Base-by-base conservation (phyloP, 2,797 vertebrate genomes). In the Dallia pectoralis region DNA sequence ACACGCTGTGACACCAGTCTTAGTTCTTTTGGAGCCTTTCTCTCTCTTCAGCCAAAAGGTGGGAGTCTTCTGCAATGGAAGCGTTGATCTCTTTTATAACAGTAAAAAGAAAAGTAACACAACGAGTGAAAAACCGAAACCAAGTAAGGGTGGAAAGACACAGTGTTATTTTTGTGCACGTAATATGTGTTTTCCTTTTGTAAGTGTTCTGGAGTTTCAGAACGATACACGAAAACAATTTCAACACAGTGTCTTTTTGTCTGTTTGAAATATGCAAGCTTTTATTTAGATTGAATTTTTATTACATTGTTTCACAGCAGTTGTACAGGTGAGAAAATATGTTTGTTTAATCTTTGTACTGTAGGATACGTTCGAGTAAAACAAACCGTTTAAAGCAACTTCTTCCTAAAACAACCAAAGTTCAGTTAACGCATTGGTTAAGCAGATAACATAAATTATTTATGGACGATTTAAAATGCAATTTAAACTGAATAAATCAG, bases 11-110 rank as follows among this genome's bases (percentile, higher is more conserved):
- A 78, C 78, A 91, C 83, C 82, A 86, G 9, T 75, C 86, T 84
- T 81, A 65, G 73, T 76, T 86, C 77, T 83, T 88, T 74, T 74
- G 81, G 88, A 77, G 82, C 84, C 87, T 79, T 76, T 82, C 84
- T 86, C 79, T 89, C 85, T 86, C 85, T 82, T 88, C 84, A 78
- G 87, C 80, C 76, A 77, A 84, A 77, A 67, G 76, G 82, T 77
- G 76, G 74, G 71, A 76, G 81, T 83, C 84, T 86, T 85, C 87
- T 87, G 40, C 86, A 80, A 79, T 88, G 53, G 91, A 91, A 90
- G 89, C 87, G 89, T 81, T 82, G 80, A 89, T 92, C 90, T 94
- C 94, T 94, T 95, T 94, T 88, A 92, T 93, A 93, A 92, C 85
- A 88, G 89, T 89, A 83, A 77, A 81, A 77, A 85, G 81, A 72